Percentiles rank a stretch among this genome's conserved stretches.
Conservation (phyloP, 2,797 vertebrate species). For the Tokudaia tokunoshimensis region DNA sequence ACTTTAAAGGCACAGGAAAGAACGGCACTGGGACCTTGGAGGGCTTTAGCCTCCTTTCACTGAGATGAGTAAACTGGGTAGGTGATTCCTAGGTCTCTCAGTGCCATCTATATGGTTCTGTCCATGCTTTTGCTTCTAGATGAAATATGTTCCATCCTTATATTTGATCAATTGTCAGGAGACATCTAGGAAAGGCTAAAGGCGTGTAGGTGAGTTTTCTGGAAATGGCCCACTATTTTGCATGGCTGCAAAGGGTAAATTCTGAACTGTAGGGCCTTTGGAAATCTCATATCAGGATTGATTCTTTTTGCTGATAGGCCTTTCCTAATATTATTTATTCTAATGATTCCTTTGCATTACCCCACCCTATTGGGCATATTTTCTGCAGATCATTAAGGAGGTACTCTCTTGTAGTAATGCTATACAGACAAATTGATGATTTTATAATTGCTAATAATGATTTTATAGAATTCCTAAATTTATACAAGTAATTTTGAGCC, state of each 20-base stretch:
- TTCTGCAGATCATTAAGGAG: background rate
- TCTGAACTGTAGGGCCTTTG: background rate
- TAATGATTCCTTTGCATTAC: background rate
- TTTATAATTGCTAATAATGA: background rate
- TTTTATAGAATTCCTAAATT: background rate
- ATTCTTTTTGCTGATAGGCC: background rate
- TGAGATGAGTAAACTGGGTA: background rate
- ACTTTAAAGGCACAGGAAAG: background rate
- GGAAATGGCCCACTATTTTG: background rate
- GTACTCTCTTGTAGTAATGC: background rate
- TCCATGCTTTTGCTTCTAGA: constrained; percentile 17
- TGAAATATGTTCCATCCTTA: background rate
- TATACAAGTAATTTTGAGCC: background rate
- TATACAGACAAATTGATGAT: background rate
- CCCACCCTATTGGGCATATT: background rate
- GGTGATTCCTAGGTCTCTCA: background rate
- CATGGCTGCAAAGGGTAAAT: background rate
- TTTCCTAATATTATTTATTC: background rate
- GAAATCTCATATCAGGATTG: background rate
- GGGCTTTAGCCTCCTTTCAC: background rate
- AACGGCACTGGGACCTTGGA: background rate
- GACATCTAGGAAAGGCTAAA: background rate
- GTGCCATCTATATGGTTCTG: background rate
- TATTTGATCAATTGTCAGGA: background rate
- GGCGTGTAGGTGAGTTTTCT: background rate